phyloP scores from a whole-genome alignment of 2,797 vertebrate species.

The Lophius americanus region DNA sequence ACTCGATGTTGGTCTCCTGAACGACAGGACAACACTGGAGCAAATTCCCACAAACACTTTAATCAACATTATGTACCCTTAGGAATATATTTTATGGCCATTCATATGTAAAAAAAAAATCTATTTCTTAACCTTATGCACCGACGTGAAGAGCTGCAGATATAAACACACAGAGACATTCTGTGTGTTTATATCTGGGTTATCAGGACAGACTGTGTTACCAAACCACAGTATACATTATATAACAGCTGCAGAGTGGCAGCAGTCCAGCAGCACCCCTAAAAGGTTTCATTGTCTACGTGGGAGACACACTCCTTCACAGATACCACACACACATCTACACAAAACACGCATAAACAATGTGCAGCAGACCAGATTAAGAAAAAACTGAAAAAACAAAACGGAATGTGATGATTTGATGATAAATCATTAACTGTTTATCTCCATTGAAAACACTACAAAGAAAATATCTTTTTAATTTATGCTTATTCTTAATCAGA shows the following conservation, averaged over 20 bases:
- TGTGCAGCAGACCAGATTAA: not conserved
- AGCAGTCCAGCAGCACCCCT: conserved; percentile 19
- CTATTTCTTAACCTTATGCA: not conserved
- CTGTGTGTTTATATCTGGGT: conserved; percentile 5
- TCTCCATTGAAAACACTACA: no score
- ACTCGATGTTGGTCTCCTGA: no score
- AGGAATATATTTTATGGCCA: no score
- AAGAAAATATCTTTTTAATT: no score
- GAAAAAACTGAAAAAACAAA: no score
- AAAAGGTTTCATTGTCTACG: conserved; percentile 31
- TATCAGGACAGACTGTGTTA: conserved; percentile 16
- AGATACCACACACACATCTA: not conserved
- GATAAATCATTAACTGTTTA: no score
- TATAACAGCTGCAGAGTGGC: conserved; percentile 6
- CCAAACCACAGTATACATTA: conserved; percentile 21
- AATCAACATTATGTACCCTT: no score
- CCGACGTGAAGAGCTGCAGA: not conserved
- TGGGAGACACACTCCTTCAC: conserved; percentile 17
- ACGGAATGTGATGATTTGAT: no score
- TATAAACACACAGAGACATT: no score
- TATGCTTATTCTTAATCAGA: no score
- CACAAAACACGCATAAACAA: not conserved
- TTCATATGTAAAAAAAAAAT: not conserved
- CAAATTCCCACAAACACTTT: no score
- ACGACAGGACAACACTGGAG: no score